Evolutionary conservation across 2,113 vertebrate genomes (phyloP).

Genomic region (Aptenodytes patagonicus): DNA sequence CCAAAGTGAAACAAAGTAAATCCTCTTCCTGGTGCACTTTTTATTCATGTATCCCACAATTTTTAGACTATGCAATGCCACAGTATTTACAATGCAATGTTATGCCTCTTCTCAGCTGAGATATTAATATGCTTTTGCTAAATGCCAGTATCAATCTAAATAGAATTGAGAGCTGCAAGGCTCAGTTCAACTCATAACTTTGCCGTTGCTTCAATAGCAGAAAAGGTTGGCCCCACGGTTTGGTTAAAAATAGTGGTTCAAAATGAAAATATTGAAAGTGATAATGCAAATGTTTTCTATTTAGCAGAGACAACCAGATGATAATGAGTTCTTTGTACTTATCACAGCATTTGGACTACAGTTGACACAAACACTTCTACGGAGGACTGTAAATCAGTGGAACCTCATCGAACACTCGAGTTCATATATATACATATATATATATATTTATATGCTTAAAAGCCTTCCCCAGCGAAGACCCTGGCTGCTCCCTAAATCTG

Average conservation of each 20-base stretch:
- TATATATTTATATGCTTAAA: neutral
- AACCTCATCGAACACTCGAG: neutral
- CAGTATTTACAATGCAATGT: neutral
- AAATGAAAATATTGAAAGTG: neutral
- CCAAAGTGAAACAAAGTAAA: neutral
- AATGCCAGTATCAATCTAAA: neutral
- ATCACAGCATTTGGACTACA: neutral
- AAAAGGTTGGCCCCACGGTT: neutral
- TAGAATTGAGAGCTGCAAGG: neutral
- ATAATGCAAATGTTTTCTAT: neutral
- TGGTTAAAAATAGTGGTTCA: neutral
- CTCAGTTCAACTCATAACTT: neutral
- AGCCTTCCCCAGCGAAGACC: neutral
- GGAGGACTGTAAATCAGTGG: neutral
- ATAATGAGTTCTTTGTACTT: neutral
- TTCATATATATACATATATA: neutral
- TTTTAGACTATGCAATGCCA: neutral
- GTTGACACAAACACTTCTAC: neutral
- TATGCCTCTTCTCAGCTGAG: neutral
- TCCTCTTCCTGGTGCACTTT: neutral
- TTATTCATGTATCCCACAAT: neutral
- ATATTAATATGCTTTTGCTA: neutral
- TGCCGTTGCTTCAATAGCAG: neutral
- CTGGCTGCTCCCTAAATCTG: neutral
- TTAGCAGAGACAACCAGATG: neutral